Conservation (phyloP, 2,888 invertebrate species). For the Drosophila engyochracea region DNA sequence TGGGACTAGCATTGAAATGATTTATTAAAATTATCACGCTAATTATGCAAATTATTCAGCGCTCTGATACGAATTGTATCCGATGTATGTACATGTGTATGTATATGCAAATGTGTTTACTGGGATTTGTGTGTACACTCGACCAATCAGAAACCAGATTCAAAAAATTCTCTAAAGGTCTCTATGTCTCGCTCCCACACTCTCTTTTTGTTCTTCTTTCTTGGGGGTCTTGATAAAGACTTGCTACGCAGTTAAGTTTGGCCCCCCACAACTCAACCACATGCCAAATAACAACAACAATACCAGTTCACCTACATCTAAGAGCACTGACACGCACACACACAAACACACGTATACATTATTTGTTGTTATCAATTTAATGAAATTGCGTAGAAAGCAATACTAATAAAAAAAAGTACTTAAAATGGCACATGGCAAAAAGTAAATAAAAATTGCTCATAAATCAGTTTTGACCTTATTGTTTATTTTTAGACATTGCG, state of each 20-base stretch:
- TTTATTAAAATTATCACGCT: neutral
- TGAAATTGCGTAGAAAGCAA: conserved; percentile 43
- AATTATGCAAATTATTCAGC: neutral
- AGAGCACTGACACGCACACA: neutral
- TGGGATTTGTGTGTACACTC: neutral
- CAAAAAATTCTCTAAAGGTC: neutral
- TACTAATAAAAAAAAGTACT: conserved; percentile 27
- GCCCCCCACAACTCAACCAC: conserved; percentile 3
- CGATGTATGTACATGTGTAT: neutral
- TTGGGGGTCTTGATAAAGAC: conserved; percentile 15
- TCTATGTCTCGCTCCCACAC: neutral
- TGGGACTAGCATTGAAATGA: neutral
- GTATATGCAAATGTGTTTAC: neutral
- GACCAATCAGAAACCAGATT: neutral
- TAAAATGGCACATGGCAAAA: conserved; percentile 59
- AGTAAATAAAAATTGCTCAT: conserved; percentile 42
- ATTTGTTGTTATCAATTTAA: conserved; percentile 35
- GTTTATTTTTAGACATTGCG: conserved; percentile 4
- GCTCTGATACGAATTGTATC: neutral
- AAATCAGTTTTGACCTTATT: conserved; percentile 57
- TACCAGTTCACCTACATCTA: conserved; percentile 9
- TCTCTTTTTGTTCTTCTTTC: neutral
- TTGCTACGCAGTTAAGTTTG: conserved; percentile 30
- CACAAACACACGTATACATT: conserved; percentile 9
- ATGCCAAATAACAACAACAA: conserved; percentile 32